Conservation (phyloP, 1,140 invertebrate species). For the Bombus vancouverensis region DNA sequence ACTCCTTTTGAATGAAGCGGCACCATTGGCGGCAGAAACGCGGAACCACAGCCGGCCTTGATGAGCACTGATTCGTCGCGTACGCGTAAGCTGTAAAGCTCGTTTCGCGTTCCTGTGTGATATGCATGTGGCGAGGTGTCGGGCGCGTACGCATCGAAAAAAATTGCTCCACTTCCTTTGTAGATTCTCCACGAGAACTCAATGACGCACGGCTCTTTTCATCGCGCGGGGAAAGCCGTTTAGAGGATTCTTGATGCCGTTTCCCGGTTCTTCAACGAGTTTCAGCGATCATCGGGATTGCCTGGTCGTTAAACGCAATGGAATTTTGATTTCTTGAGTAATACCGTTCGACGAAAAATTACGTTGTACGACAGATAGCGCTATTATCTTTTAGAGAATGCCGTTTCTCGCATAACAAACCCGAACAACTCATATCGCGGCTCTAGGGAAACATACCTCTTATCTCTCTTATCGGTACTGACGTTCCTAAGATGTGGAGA, state of each 20-base stretch:
- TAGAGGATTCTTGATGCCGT: not conserved
- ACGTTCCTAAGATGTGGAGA: constrained; percentile 38
- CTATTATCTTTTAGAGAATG: constrained; percentile 3
- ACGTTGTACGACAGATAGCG: no score
- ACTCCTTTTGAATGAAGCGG: constrained; percentile 23
- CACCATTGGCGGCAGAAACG: not conserved
- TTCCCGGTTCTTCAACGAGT: not conserved
- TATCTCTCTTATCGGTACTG: constrained; percentile 53
- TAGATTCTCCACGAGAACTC: not conserved
- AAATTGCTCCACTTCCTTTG: constrained; percentile 33
- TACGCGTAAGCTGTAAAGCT: constrained; percentile 9
- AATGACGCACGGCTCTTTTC: constrained; percentile 2
- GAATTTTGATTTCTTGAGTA: not conserved
- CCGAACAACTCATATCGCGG: constrained; percentile 39
- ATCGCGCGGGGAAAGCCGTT: not conserved
- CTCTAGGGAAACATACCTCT: constrained; percentile 41
- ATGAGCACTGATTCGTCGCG: constrained; percentile 40
- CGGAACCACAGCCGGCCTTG: constrained; percentile 21
- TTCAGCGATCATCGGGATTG: not conserved
- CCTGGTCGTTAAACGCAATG: not conserved
- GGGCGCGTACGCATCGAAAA: constrained; percentile 6
- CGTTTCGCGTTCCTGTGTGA: not conserved
- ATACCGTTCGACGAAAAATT: not conserved
- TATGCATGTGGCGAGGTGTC: not conserved
- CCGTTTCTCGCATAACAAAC: constrained; percentile 25